Percentiles rank a stretch among this genome's conserved stretches.
phyloP scores from a whole-genome alignment of 1,140 invertebrate genomes.

The Maconellicoccus hirsutus region DNA sequence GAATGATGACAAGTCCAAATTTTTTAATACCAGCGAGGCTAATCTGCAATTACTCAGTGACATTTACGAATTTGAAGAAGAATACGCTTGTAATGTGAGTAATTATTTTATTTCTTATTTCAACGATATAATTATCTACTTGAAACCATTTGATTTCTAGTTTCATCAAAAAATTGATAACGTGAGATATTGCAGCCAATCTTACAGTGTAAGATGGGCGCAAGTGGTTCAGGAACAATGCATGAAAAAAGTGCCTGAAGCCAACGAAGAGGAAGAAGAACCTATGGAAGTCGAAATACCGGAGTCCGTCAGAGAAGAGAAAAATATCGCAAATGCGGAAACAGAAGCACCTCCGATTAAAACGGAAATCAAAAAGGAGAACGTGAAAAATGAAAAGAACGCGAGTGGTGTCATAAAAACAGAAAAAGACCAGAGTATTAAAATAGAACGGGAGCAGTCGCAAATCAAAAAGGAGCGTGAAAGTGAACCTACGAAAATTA shows the following conservation, averaged over 20 bases:
- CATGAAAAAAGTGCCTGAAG: neutral
- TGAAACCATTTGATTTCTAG: neutral
- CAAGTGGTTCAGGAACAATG: neutral
- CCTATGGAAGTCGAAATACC: neutral
- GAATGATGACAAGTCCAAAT: neutral
- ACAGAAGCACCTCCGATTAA: too few relatives aligned
- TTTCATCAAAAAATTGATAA: neutral
- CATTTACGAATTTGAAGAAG: neutral
- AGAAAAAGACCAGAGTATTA: too few relatives aligned
- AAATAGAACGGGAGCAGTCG: too few relatives aligned
- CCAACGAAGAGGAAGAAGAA: neutral
- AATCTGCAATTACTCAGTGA: neutral
- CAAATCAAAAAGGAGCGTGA: too few relatives aligned
- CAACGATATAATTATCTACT: neutral
- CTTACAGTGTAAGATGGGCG: neutral
- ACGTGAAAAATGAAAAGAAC: too few relatives aligned
- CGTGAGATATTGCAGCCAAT: neutral
- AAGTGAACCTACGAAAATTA: too few relatives aligned
- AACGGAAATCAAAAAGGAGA: too few relatives aligned
- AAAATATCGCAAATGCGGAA: too few relatives aligned
- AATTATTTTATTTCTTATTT: neutral
- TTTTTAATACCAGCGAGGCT: neutral
- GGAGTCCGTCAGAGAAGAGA: too few relatives aligned
- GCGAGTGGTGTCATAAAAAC: too few relatives aligned
- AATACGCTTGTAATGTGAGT: neutral